Evolutionary conservation across 2,113 vertebrate genomes (phyloP).

Genomic region (Capreolus pygargus): DNA sequence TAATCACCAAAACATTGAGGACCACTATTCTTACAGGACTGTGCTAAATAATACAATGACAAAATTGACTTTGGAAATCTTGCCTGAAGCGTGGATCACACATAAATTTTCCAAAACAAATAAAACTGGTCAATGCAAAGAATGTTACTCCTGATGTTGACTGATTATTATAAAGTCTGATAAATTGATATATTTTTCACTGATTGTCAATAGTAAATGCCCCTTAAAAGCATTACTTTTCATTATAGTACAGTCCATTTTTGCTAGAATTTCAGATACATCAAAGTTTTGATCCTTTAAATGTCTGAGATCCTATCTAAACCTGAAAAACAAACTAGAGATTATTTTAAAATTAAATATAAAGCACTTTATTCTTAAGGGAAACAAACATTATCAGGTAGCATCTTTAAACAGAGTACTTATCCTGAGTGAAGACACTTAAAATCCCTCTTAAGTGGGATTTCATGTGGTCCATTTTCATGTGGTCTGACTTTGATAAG

Average conservation of each 20-base stretch:
- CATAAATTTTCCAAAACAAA: not conserved
- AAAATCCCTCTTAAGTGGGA: not conserved
- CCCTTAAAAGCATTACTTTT: slow-evolving; percentile 54
- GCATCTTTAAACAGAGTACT: not conserved
- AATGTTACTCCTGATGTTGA: not conserved
- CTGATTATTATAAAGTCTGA: not conserved
- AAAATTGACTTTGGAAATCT: slow-evolving; percentile 1
- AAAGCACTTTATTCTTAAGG: slow-evolving; percentile 49
- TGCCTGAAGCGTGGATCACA: not conserved
- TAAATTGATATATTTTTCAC: not conserved
- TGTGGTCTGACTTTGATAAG: not conserved
- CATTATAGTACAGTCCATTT: slow-evolving; percentile 12
- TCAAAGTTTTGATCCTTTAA: not conserved
- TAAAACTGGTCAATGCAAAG: not conserved
- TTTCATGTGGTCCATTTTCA: not conserved
- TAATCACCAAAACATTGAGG: not conserved
- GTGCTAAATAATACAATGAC: slow-evolving; percentile 8
- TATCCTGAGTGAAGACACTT: slow-evolving; percentile 15
- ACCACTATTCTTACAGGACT: not conserved
- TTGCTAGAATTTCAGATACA: slow-evolving; percentile 5
- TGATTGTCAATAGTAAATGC: not conserved
- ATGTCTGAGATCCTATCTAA: not conserved
- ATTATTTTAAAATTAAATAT: slow-evolving; percentile 38
- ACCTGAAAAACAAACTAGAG: not conserved
- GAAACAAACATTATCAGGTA: not conserved